Evolutionary conservation across 2,888 invertebrate genomes (phyloP), one percentile per base, ranked within the genome.

Genomic region (Xestia ashworthii): DNA sequence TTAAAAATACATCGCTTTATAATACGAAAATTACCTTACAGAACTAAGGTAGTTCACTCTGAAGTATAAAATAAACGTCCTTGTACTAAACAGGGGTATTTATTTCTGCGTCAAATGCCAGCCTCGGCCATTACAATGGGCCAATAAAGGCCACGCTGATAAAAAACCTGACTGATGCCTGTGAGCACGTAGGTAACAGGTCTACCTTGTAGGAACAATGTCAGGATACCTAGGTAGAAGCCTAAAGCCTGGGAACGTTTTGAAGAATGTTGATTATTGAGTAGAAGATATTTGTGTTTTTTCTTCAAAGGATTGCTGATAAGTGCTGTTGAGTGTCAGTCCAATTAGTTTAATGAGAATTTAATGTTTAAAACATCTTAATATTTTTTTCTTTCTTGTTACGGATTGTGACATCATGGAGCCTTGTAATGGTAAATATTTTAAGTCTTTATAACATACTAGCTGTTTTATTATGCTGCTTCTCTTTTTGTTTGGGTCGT

Each of bases 131-230:
- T 74, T 77, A 77, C 44, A 44, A 74, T 74, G 41, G 73, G 75
- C 66, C 73, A 50, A 38, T 69, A 76, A 79, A 79, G 79, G 75
- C 71, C 70, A 85, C 4, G 38, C 25, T 70, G 58, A 66, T 74
- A 74, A 85, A n/a, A 77, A 79, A 85, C 73, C 19, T 79, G 62
- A 78, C n/a, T 69, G 65, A 77, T 60, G 71, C 11, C 41, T 62
- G 60, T 48, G 22, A 3, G 6, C 71, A 78, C 22, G 41, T 55
- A n/a, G n/a, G n/a, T n/a, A 66, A 55, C 73, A 32, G 55, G 84
- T 68, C 38, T 19, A 25, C 71, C 72, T 8, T 55, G 76, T 60
- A 46, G 44, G 46, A 22, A 66, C 60, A 79, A 79, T 60, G 46
- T 9, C 50, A 38, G 22, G 48, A 25, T 62, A 38, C 41, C 41